These are phyloP conservation scores for Stegana nigrithorax DNA, from an alignment of 2,888 invertebrate species.

Conservation along the genomic window DNA sequence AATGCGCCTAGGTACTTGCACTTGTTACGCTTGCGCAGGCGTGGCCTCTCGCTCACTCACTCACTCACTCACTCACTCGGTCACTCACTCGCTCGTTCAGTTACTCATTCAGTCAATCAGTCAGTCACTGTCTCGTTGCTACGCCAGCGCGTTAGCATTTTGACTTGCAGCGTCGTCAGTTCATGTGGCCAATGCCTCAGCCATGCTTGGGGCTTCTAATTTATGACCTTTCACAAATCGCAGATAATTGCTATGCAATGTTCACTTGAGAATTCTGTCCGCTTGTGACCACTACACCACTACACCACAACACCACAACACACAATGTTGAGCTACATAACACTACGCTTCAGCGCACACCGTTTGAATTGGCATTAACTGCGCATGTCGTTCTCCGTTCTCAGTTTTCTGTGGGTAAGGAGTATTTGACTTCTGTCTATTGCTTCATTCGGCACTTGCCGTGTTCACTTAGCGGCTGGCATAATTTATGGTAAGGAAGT, in stretches of 20 bases:
- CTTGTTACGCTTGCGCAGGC: neutral
- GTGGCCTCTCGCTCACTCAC: neutral
- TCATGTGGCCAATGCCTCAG: conserved; percentile 12
- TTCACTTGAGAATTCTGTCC: conserved; percentile 4
- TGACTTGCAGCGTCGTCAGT: neutral
- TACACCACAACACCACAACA: no score
- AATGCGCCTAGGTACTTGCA: neutral
- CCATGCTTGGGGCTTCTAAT: conserved; percentile 2
- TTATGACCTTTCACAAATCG: conserved; percentile 17
- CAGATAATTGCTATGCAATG: conserved; percentile 2
- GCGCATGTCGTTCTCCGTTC: no score
- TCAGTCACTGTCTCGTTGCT: neutral
- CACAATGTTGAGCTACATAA: neutral
- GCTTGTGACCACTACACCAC: no score
- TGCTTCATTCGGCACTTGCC: no score
- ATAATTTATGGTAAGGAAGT: conserved; percentile 12
- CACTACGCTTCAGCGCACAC: conserved; percentile 2
- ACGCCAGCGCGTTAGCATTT: conserved; percentile 3
- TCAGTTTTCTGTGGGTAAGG: no score
- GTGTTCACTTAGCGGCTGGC: conserved; percentile 12
- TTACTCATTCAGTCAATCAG: neutral
- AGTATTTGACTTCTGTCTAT: no score
- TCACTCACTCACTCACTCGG: neutral
- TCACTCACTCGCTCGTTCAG: neutral
- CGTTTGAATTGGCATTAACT: no score